A percentile compares a stretch with the other conserved stretches of the same genome.
Conservation (phyloP, 2,797 vertebrate species). For the Rhadinocentrus ornatus region DNA sequence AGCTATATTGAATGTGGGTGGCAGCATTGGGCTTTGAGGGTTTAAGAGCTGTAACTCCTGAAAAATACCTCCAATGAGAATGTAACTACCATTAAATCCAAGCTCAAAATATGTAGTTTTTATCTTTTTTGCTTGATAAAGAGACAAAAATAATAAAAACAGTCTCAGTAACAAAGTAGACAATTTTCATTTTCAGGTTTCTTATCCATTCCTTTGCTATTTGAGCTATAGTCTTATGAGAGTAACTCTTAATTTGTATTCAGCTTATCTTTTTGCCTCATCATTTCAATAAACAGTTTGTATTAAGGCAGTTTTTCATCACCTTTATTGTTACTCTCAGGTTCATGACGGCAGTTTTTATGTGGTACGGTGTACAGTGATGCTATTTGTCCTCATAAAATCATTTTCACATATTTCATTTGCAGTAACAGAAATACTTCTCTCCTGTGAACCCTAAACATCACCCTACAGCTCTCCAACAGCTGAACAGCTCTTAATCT, state of each 20-base stretch:
- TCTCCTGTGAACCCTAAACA: slow-evolving; percentile 19
- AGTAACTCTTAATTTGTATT: background rate
- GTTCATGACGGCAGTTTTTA: background rate
- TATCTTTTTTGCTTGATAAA: background rate
- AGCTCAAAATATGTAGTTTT: background rate
- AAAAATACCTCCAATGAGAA: background rate
- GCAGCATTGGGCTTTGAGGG: too few relatives aligned
- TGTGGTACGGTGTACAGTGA: background rate
- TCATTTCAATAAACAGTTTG: slow-evolving; percentile 8
- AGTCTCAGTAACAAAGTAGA: too few relatives aligned
- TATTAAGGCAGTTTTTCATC: slow-evolving; percentile 19
- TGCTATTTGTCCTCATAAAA: slow-evolving; percentile 5
- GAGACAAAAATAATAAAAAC: background rate
- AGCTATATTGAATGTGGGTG: too few relatives aligned
- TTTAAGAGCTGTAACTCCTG: background rate
- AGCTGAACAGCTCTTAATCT: slow-evolving; percentile 27
- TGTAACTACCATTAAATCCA: background rate
- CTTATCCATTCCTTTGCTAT: too few relatives aligned
- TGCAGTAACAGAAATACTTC: slow-evolving; percentile 13
- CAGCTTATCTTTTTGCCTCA: background rate
- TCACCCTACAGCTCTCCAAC: slow-evolving; percentile 3
- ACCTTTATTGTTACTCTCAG: slow-evolving; percentile 1
- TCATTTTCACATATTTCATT: slow-evolving; percentile 2
- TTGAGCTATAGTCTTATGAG: too few relatives aligned
- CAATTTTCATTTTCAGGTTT: too few relatives aligned